These are phyloP conservation scores for Pandion haliaetus DNA, from an alignment of 2,113 vertebrate species.

Conservation along the genomic window DNA sequence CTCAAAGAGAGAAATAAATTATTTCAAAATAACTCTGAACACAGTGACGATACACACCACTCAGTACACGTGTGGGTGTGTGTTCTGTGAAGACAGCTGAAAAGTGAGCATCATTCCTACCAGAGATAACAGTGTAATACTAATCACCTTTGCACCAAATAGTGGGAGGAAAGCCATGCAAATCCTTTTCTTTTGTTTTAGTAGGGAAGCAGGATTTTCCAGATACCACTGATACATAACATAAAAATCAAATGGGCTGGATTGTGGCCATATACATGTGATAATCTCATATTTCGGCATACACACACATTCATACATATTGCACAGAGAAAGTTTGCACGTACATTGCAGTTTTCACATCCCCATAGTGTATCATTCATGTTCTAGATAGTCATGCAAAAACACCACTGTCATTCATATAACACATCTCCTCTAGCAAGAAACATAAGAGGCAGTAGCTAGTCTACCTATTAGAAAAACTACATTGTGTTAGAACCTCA, in stretches of 20 bases:
- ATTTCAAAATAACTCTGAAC: neutral
- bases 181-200: conserved; percentile 27
- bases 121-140: conserved; percentile 24
- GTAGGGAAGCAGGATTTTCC: conserved; percentile 37
- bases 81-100: neutral
- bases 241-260: neutral
- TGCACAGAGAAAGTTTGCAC: neutral
- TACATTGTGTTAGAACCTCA: neutral
- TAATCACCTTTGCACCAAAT: neutral
- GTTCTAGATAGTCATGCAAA: neutral
- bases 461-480: neutral
- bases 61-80: neutral
- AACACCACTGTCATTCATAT: neutral
- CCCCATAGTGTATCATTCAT: neutral
- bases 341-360: neutral
- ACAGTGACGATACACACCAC: neutral
- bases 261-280: fast-evolving
- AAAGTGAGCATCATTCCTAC: conserved; percentile 56
- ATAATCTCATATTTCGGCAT: fast-evolving
- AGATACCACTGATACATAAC: neutral
- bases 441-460: neutral
- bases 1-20: conserved; percentile 1
- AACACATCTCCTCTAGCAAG: neutral
- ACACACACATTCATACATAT: neutral
- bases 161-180: neutral